Evolutionary conservation across 1,140 invertebrate genomes (phyloP).

Genomic region (Papilio aristodemus): DNA sequence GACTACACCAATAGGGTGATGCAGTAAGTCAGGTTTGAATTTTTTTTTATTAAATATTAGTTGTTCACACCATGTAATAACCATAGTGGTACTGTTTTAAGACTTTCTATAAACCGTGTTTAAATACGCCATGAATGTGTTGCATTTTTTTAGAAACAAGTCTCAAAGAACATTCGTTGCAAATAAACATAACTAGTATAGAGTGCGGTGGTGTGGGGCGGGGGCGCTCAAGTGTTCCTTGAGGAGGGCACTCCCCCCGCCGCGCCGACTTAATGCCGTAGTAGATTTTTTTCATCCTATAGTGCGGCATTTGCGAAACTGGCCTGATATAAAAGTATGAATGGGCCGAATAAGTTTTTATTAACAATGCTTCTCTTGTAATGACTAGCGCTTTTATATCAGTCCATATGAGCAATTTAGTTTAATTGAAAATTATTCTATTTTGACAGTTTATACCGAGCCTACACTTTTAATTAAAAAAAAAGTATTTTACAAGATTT

Average conservation of each 20-base stretch:
- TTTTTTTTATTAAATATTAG: too few species aligned
- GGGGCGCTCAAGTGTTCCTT: slow-evolving; percentile 64
- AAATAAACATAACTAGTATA: slow-evolving; percentile 72
- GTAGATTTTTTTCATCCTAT: slow-evolving; percentile 71
- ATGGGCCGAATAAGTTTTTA: slow-evolving; percentile 39
- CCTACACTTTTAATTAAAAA: too few species aligned
- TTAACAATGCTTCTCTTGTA: slow-evolving; percentile 14
- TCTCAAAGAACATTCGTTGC: slow-evolving; percentile 63
- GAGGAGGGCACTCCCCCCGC: slow-evolving; percentile 55
- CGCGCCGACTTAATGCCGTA: slow-evolving; percentile 68
- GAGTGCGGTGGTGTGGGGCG: slow-evolving; percentile 48
- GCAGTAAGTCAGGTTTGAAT: too few species aligned
- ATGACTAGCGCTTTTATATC: not conserved
- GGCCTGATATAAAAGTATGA: slow-evolving; percentile 50
- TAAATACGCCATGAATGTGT: slow-evolving; percentile 28
- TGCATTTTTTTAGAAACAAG: slow-evolving; percentile 36
- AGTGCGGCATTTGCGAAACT: slow-evolving; percentile 50
- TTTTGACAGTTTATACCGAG: not conserved
- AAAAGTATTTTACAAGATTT: too few species aligned
- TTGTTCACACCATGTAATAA: too few species aligned
- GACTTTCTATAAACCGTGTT: not conserved
- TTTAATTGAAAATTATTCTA: not conserved
- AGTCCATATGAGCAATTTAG: slow-evolving; percentile 8
- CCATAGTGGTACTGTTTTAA: not conserved
- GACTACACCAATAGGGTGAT: too few species aligned